phyloP scores from a whole-genome alignment of 2,888 invertebrate genomes.

The Cephus spinipes region DNA sequence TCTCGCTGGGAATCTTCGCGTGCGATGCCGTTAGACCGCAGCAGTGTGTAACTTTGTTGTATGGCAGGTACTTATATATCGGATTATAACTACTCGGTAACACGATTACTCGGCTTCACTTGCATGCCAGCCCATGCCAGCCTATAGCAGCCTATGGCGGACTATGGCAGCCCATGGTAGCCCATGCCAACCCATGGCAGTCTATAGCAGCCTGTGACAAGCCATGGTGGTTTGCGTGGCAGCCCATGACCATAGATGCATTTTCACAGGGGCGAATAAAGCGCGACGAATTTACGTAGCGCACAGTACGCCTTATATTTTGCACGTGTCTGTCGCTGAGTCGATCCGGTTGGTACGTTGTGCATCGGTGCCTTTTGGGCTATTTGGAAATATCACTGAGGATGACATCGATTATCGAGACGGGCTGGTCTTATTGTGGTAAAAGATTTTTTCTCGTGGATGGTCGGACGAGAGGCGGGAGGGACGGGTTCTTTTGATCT shows the following conservation, averaged over 20 bases:
- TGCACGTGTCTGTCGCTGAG: not conserved
- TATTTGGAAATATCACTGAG: no score
- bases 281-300: not conserved
- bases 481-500: no score
- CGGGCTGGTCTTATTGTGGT: no score
- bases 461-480: no score
- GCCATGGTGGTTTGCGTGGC: no score
- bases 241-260: not conserved
- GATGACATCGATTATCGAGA: no score
- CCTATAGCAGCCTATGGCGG: no score
- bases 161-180: no score
- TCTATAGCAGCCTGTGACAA: no score
- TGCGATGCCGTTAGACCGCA: conserved; percentile 4
- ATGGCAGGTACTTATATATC: conserved; percentile 5
- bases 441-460: no score
- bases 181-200: no score
- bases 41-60: conserved; percentile 2
- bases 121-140: not conserved
- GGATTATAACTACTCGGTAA: conserved; percentile 6
- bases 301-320: not conserved
- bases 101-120: not conserved
- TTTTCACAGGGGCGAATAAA: not conserved
- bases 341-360: not conserved
- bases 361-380: no score
- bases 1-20: conserved; percentile 4